These are phyloP conservation scores for Neodiprion fabricii DNA, from an alignment of 1,140 invertebrate genomes.

Conservation along the genomic window DNA sequence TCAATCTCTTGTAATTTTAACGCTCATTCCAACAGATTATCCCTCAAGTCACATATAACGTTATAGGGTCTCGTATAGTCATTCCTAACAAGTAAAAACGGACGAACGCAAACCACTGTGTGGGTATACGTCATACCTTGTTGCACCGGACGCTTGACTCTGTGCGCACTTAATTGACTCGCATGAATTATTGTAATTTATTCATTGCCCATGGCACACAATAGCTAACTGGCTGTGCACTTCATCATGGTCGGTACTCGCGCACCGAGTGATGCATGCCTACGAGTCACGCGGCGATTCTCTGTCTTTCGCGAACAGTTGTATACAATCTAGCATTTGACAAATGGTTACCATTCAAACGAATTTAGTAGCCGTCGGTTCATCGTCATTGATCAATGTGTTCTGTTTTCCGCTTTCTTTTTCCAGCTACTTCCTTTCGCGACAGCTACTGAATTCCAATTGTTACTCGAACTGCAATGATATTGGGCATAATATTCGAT, in stretches of 20 bases:
- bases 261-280: background rate
- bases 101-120: too few relatives aligned
- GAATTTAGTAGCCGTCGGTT: background rate
- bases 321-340: background rate
- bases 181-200: conserved; percentile 8
- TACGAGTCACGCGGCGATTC: background rate
- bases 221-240: conserved; percentile 3
- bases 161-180: conserved; percentile 7
- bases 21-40: background rate
- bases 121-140: too few relatives aligned
- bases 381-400: background rate
- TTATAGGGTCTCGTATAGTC: background rate
- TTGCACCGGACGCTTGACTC: background rate
- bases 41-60: background rate
- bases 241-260: conserved; percentile 2
- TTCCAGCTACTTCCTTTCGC: background rate
- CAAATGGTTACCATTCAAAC: background rate
- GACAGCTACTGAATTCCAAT: background rate
- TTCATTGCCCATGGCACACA: conserved; percentile 6
- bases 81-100: background rate
- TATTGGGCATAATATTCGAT: too few relatives aligned
- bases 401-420: background rate
- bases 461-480: background rate
- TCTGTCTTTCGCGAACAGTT: background rate
- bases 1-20: background rate